phyloP scores from a whole-genome alignment of 2,797 vertebrate species.

The Brachyalestes nurse region DNA sequence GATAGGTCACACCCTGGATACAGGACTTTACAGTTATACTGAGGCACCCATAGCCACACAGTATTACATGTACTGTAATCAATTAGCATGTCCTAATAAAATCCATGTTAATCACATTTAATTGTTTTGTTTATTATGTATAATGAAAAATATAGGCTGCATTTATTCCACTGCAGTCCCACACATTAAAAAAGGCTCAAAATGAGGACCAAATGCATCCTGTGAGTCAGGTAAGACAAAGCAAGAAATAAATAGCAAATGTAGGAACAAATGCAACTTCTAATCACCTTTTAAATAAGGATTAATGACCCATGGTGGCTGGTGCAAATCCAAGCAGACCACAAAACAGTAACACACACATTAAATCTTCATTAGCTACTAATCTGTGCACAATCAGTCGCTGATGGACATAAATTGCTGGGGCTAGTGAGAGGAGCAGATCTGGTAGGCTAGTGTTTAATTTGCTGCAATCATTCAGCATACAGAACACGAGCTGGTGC shows the following conservation, averaged over 20 bases:
- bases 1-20: constrained; percentile 92
- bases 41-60: not conserved
- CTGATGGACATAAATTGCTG: constrained; percentile 83
- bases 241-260: constrained; percentile 46
- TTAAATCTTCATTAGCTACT: constrained; percentile 84
- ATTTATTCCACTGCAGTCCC: not conserved
- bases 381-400: constrained; percentile 82
- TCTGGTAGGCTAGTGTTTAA: constrained; percentile 79
- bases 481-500: constrained; percentile 44
- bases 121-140: not conserved
- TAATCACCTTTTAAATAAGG: constrained; percentile 71
- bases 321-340: constrained; percentile 68
- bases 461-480: constrained; percentile 75
- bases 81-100: not conserved
- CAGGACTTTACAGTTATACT: too few species aligned
- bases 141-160: not conserved
- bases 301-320: constrained; percentile 73
- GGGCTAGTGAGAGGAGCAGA: constrained; percentile 71
- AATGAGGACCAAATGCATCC: not conserved
- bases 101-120: too few species aligned
- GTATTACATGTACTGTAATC: not conserved
- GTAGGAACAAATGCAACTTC: constrained; percentile 56
- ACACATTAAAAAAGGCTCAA: not conserved
- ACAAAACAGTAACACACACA: constrained; percentile 69
- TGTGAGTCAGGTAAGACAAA: not conserved